These are phyloP conservation scores for Mylabris sibirica DNA, from an alignment of 2,888 invertebrate species.

Conservation along the genomic window DNA sequence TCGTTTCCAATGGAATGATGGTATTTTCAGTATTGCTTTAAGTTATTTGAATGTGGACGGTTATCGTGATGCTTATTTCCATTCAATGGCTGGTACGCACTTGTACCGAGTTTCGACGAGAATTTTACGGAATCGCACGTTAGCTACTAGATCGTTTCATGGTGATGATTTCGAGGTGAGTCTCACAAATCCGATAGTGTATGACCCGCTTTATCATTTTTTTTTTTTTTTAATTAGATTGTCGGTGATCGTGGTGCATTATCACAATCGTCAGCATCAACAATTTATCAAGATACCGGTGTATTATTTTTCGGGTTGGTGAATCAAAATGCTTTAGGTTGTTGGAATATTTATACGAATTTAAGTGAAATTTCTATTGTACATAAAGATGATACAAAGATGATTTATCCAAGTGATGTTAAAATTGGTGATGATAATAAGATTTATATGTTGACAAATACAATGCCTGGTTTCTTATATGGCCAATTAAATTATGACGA, in stretches of 20 bases:
- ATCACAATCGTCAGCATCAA: slow-evolving; percentile 75
- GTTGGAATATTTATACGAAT: slow-evolving; percentile 72
- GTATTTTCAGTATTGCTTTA: slow-evolving; percentile 76
- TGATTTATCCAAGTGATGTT: slow-evolving; percentile 78
- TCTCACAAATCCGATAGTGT: neutral
- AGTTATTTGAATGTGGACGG: slow-evolving; percentile 65
- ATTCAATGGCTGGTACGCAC: slow-evolving; percentile 76
- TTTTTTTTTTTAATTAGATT: slow-evolving; percentile 52
- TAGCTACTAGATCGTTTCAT: slow-evolving; percentile 65
- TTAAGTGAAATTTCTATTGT: slow-evolving; percentile 65
- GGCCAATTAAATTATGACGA: slow-evolving; percentile 67
- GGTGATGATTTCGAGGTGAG: slow-evolving; percentile 64
- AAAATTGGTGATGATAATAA: slow-evolving; percentile 70
- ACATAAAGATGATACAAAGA: slow-evolving; percentile 65
- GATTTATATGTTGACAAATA: slow-evolving; percentile 72
- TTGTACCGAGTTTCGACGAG: slow-evolving; percentile 76
- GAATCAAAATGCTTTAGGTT: slow-evolving; percentile 74
- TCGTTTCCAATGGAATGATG: slow-evolving; percentile 81
- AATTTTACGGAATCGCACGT: slow-evolving; percentile 65
- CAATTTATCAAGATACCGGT: slow-evolving; percentile 67
- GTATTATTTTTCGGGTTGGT: slow-evolving; percentile 76
- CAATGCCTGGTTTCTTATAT: slow-evolving; percentile 73
- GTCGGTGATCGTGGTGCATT: slow-evolving; percentile 71
- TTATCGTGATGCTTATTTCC: slow-evolving; percentile 75
- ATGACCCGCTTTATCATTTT: neutral